Percentiles rank a stretch among this genome's conserved stretches.
Conservation (phyloP, 2,797 vertebrate species). For the Champsocephalus gunnari region DNA sequence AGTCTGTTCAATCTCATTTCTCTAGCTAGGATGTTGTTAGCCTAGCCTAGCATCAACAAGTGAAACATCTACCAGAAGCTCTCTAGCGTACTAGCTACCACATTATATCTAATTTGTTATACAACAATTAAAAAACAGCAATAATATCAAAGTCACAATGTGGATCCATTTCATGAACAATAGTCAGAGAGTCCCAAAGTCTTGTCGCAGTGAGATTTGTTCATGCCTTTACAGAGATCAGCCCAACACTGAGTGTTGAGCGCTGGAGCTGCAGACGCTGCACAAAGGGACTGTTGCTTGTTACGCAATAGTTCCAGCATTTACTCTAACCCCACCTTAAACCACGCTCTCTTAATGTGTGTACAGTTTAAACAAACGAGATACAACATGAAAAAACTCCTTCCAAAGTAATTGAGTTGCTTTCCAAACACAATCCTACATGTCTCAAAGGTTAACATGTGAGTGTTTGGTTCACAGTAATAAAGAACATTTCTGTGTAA, state of each 20-base stretch:
- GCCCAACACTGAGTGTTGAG: background rate
- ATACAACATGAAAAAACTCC: background rate
- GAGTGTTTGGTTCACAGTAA: background rate
- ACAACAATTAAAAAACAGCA: too few species aligned
- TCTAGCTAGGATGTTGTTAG: background rate
- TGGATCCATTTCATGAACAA: background rate
- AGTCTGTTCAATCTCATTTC: background rate
- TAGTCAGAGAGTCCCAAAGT: background rate
- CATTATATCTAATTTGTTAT: too few species aligned
- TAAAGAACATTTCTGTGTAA: background rate
- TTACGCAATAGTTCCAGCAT: background rate
- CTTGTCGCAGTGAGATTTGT: background rate
- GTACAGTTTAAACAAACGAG: too few species aligned
- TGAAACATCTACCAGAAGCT: too few species aligned
- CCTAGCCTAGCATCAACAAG: background rate
- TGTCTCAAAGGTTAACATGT: background rate
- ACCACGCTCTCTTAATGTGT: background rate
- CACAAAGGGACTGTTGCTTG: too few species aligned
- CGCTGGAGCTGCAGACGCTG: too few species aligned
- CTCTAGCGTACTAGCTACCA: too few species aligned
- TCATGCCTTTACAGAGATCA: background rate
- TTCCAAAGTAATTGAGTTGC: background rate
- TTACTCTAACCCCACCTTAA: background rate
- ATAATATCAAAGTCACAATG: background rate
- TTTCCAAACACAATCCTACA: background rate